Conservation (phyloP, 2,113 vertebrate species). For the Danionella cerebrum region DNA sequence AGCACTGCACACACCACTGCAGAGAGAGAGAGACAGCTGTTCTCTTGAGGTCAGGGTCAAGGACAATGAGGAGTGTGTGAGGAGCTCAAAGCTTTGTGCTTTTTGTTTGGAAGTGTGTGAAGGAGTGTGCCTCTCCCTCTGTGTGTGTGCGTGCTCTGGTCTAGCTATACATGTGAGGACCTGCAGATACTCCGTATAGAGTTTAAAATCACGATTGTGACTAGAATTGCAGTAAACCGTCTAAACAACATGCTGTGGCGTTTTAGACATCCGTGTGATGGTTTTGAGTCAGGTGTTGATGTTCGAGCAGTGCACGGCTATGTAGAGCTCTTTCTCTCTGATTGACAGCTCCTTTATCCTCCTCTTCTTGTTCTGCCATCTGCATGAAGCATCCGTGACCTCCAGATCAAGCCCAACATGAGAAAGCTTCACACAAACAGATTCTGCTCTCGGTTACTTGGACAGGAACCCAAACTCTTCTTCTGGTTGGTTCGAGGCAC, state of each 20-base stretch:
- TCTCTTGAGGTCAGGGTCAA: conserved; percentile 34
- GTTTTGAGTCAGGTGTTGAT: background rate
- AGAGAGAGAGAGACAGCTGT: conserved; percentile 21
- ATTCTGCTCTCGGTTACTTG: background rate
- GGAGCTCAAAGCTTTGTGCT: too few species aligned
- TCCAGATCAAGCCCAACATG: background rate
- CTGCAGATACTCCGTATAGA: too few species aligned
- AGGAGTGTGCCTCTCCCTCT: background rate
- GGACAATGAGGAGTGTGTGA: conserved; percentile 21
- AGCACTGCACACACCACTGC: background rate
- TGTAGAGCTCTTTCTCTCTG: background rate
- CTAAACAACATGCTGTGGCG: too few species aligned
- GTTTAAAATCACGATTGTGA: too few species aligned
- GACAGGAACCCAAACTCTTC: background rate
- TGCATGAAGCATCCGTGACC: background rate
- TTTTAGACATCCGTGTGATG: too few species aligned
- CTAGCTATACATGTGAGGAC: too few species aligned
- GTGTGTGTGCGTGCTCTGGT: background rate
- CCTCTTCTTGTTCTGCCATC: background rate
- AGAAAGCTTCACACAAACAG: background rate
- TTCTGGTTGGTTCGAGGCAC: too few species aligned
- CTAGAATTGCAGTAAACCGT: too few species aligned
- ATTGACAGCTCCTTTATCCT: background rate
- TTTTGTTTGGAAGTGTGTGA: too few species aligned
- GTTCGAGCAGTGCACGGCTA: too few species aligned